These are phyloP conservation scores for Pangasianodon hypophthalmus DNA, from an alignment of 2,113 vertebrate genomes.

Conservation along the genomic window DNA sequence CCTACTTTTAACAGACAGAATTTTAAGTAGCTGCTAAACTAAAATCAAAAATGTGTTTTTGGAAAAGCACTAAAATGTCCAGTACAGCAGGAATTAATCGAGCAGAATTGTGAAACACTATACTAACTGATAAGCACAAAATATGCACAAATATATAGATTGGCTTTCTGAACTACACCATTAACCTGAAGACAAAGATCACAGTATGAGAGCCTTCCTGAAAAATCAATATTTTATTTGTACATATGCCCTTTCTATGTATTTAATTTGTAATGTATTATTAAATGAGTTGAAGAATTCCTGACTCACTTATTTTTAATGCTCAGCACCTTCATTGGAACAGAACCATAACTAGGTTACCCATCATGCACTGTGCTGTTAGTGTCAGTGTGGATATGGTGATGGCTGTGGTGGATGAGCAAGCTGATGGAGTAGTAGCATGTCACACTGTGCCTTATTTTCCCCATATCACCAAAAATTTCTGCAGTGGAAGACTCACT, in stretches of 20 bases:
- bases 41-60: background rate
- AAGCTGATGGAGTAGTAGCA: background rate
- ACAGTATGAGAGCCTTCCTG: background rate
- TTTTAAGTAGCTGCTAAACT: background rate
- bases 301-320: background rate
- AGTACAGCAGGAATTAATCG: background rate
- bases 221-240: background rate
- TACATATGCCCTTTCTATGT: conserved; percentile 1
- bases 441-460: background rate
- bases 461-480: background rate
- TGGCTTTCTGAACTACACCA: background rate
- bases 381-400: no score
- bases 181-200: background rate
- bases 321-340: background rate
- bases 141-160: background rate
- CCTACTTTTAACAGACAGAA: background rate
- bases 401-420: background rate
- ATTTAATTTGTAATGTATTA: conserved; percentile 29
- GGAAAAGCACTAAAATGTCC: background rate
- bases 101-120: background rate
- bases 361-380: background rate
- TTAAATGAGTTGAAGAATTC: conserved; percentile 11
- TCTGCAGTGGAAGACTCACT: background rate
- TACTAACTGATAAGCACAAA: background rate
- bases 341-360: background rate